These are phyloP conservation scores for Eurosta solidaginis DNA, from an alignment of 1,140 invertebrate genomes.

Conservation along the genomic window DNA sequence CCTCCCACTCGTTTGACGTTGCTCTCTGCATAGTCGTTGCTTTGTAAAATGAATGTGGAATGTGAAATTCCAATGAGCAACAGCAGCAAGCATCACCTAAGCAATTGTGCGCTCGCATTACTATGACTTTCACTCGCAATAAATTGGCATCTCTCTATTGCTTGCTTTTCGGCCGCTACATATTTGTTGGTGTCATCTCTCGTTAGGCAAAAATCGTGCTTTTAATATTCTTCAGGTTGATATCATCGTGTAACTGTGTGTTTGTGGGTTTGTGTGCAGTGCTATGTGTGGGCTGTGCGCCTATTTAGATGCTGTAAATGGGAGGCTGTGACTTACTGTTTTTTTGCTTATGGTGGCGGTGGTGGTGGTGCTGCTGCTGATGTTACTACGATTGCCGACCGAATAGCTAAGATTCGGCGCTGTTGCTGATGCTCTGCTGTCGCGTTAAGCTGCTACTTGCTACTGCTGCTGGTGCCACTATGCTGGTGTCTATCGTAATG, in stretches of 20 bases:
- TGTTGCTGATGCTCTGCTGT: background rate
- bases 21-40: background rate
- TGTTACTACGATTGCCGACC: background rate
- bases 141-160: too few species aligned
- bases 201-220: background rate
- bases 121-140: background rate
- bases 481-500: conserved; percentile 11
- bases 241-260: background rate
- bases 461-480: background rate
- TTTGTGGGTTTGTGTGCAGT: background rate
- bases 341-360: too few species aligned
- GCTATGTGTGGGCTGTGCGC: background rate
- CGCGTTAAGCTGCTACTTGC: too few species aligned
- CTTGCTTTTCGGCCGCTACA: too few species aligned
- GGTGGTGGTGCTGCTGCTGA: background rate
- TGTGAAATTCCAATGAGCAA: background rate
- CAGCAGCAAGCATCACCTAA: background rate
- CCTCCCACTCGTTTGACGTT: background rate
- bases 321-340: too few species aligned
- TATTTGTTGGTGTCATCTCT: background rate
- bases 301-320: background rate
- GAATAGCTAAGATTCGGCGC: background rate
- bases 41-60: conserved; percentile 8
- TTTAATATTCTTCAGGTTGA: background rate
- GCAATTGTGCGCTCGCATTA: too few species aligned